Evolutionary conservation across 92 coral and sea anemone species (phyloP).

Genomic region (Umimayanthus chanpuru): DNA sequence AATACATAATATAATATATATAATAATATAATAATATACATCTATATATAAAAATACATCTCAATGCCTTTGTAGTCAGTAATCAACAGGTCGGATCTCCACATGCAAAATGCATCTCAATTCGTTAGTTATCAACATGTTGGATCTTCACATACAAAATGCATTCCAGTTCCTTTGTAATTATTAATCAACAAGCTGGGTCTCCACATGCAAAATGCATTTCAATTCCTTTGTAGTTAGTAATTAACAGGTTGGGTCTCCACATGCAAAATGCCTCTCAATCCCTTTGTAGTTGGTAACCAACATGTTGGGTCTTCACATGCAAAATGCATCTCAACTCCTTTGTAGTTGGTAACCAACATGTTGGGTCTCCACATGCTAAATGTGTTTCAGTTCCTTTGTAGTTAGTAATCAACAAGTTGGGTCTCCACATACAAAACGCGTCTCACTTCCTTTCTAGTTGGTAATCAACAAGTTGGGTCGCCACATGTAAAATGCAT

Average conservation of each 20-base stretch:
- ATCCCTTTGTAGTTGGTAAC: too few relatives aligned
- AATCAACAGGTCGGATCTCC: constrained; percentile 56
- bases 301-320: background rate
- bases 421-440: background rate
- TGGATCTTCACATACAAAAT: constrained; percentile 59
- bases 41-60: too few relatives aligned
- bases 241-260: constrained; percentile 54
- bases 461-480: constrained; percentile 60
- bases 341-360: too few relatives aligned
- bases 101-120: constrained; percentile 57
- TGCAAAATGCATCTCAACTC: background rate
- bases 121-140: constrained; percentile 58
- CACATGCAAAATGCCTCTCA: constrained; percentile 63
- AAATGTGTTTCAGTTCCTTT: background rate
- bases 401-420: constrained; percentile 49
- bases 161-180: constrained; percentile 49
- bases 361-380: background rate
- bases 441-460: constrained; percentile 31
- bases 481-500: constrained; percentile 39
- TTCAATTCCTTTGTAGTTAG: constrained; percentile 46
- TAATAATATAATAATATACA: too few relatives aligned
- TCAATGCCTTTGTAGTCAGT: constrained; percentile 49
- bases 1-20: too few relatives aligned
- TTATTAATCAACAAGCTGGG: constrained; percentile 58
- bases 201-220: constrained; percentile 60